A percentile compares a stretch with the other conserved stretches of the same genome.
phyloP scores from a whole-genome alignment of 2,888 invertebrate species.

The Sphecodes monilicornis region DNA sequence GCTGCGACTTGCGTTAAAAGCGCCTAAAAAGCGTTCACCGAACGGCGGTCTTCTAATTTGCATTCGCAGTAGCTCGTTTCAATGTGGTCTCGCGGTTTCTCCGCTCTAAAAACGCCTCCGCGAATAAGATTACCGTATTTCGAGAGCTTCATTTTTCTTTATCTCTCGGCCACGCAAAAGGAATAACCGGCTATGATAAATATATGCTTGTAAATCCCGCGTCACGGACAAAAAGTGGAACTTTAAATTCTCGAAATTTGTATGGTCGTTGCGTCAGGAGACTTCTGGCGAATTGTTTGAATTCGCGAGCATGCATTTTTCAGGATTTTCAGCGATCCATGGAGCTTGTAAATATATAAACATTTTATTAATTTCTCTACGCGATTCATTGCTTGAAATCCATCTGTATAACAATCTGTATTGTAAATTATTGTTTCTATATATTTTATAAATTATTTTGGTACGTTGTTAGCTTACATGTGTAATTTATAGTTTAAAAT shows the following conservation, averaged over 20 bases:
- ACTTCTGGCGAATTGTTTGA: not conserved
- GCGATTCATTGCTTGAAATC: no score
- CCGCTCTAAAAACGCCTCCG: not conserved
- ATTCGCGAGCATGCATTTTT: not conserved
- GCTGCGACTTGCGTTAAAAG: not conserved
- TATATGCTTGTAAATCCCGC: not conserved
- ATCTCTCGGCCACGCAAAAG: not conserved
- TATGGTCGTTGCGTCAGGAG: not conserved
- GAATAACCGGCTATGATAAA: not conserved
- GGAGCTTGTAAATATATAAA: not conserved
- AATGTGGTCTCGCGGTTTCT: not conserved
- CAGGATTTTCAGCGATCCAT: not conserved
- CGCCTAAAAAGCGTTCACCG: slow-evolving; percentile 5
- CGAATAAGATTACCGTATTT: not conserved
- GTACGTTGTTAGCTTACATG: no score
- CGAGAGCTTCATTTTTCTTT: slow-evolving; percentile 1
- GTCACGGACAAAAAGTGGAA: not conserved
- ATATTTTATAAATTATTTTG: no score
- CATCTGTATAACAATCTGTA: no score
- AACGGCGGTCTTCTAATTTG: slow-evolving; percentile 23
- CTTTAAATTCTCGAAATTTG: not conserved
- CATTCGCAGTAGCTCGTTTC: slow-evolving; percentile 24
- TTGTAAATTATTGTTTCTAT: no score
- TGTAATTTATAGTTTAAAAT: not conserved
- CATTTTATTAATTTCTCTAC: no score